A percentile compares a stretch with the other conserved stretches of the same genome.
Evolutionary conservation across 2,888 invertebrate species (phyloP).

Genomic region (Agrochola circellaris): DNA sequence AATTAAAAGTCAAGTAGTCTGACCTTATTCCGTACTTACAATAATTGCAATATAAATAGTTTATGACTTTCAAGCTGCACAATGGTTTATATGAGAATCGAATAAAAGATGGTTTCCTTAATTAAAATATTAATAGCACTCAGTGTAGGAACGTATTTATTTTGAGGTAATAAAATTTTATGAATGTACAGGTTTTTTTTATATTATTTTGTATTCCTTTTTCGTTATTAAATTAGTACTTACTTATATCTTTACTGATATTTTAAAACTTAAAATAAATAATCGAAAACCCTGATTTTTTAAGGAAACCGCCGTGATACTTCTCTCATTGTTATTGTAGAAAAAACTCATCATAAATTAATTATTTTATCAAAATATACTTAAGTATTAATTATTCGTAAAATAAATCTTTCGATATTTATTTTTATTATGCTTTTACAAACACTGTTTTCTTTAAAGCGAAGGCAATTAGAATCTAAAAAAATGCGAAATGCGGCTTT

Average conservation of each 20-base stretch:
- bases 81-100: constrained; percentile 58
- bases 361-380: neutral
- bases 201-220: constrained; percentile 9
- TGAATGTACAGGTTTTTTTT: constrained; percentile 12
- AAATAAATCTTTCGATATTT: neutral
- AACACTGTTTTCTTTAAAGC: neutral
- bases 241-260: neutral
- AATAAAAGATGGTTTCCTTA: constrained; percentile 69
- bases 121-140: constrained; percentile 64
- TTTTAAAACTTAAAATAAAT: neutral
- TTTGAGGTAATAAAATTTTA: constrained; percentile 40
- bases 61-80: constrained; percentile 65
- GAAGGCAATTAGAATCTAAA: accelerated
- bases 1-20: constrained; percentile 77
- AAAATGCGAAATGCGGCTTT: neutral
- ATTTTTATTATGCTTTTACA: neutral
- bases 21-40: constrained; percentile 75
- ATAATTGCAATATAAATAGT: constrained; percentile 73
- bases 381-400: neutral
- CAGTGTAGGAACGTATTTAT: constrained; percentile 35
- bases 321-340: neutral
- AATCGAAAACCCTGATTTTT: neutral
- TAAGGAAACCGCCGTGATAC: neutral
- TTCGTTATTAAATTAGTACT: constrained; percentile 7
- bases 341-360: neutral